Evolutionary conservation across 2,113 vertebrate species (phyloP).

Genomic region (Gadus chalcogrammus): DNA sequence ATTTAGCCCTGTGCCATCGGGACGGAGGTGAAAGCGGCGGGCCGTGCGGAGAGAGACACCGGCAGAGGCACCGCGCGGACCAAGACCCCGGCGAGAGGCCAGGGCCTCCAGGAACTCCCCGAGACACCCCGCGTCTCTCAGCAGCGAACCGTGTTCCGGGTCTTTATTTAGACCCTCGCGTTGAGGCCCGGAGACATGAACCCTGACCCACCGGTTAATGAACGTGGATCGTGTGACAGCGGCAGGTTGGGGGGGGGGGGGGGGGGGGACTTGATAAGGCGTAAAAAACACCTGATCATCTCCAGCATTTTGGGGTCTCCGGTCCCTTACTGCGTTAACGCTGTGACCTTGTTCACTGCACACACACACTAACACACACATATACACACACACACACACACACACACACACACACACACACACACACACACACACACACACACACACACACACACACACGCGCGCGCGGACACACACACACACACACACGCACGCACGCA

Average conservation of each 20-base stretch:
- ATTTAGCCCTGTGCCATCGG: neutral
- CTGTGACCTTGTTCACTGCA: neutral
- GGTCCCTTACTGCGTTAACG: neutral
- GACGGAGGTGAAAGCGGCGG: neutral
- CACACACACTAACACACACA: too few species aligned
- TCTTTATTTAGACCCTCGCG: conserved; percentile 67
- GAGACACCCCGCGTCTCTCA: conserved; percentile 33
- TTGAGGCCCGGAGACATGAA: conserved; percentile 61
- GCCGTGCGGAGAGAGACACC: too few species aligned
- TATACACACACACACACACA: too few species aligned
- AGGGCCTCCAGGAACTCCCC: neutral
- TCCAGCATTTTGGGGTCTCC: neutral
- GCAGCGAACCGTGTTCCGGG: conserved; percentile 43
- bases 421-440: too few species aligned
- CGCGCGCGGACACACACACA: too few species aligned
- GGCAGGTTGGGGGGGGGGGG: conserved; percentile 21
- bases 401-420: too few species aligned
- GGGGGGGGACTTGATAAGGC: conserved; percentile 22
- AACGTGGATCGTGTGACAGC: conserved; percentile 60
- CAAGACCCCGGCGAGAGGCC: too few species aligned
- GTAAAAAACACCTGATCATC: neutral
- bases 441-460: too few species aligned
- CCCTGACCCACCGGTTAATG: conserved; percentile 68
- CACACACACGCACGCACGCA: too few species aligned
- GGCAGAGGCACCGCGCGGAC: too few species aligned